These are phyloP conservation scores for Anoncus sp. DNA, from an alignment of 2,888 invertebrate species.

Conservation along the genomic window DNA sequence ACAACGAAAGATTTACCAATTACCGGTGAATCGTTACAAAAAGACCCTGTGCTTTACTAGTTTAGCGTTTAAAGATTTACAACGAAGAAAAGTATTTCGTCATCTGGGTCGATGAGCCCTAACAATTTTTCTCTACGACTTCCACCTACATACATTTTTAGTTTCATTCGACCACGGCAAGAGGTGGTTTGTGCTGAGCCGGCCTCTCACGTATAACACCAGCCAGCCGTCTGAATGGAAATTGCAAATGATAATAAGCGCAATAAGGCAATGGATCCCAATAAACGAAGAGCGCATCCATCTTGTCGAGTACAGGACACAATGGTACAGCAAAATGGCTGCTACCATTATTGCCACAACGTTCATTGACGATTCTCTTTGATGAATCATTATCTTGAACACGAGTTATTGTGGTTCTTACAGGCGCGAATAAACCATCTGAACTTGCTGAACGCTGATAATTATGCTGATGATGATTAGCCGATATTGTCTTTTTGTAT, in stretches of 20 bases:
- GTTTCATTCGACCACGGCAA: slow-evolving; percentile 75
- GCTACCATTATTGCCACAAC: slow-evolving; percentile 62
- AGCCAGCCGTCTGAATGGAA: slow-evolving; percentile 85
- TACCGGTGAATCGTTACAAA: too few relatives aligned
- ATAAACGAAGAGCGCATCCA: slow-evolving; percentile 91
- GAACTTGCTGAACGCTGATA: slow-evolving; percentile 80
- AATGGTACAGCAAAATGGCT: slow-evolving; percentile 14
- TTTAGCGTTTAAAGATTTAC: too few relatives aligned
- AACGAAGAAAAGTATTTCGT: too few relatives aligned
- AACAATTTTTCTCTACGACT: too few relatives aligned
- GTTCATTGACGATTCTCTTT: slow-evolving; percentile 60
- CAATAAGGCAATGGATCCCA: slow-evolving; percentile 95
- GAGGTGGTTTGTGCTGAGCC: slow-evolving; percentile 77
- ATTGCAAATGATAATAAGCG: slow-evolving; percentile 92
- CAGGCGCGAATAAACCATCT: slow-evolving; percentile 83
- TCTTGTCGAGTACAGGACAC: slow-evolving; percentile 89
- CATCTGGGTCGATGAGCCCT: too few relatives aligned
- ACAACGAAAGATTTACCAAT: too few relatives aligned
- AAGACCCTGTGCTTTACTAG: too few relatives aligned
- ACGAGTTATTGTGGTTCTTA: slow-evolving; percentile 81
- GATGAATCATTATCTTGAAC: slow-evolving; percentile 72
- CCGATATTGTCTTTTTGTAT: slow-evolving; percentile 43
- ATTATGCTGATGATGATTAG: too few relatives aligned
- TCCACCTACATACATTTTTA: too few relatives aligned
- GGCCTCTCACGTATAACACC: slow-evolving; percentile 75